These are phyloP conservation scores for Parnassius mnemosyne DNA, from an alignment of 2,888 invertebrate species.

Conservation along the genomic window DNA sequence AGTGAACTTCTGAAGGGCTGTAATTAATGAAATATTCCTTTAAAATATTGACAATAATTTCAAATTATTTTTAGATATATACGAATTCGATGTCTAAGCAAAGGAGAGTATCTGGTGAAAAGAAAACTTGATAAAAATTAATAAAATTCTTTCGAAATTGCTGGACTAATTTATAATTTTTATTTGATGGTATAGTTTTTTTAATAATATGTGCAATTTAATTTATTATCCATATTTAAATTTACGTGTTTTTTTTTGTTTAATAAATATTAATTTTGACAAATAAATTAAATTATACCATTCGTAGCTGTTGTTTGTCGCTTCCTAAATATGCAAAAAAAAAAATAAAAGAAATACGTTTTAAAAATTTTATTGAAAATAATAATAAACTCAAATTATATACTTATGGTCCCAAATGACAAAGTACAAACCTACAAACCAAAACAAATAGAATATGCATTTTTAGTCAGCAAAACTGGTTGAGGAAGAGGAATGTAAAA, in stretches of 20 bases:
- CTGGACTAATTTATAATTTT: no score
- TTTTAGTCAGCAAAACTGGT: constrained; percentile 1
- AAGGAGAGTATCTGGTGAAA: constrained; percentile 14
- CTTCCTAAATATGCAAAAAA: constrained; percentile 1
- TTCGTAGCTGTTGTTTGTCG: no score
- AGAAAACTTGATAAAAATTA: constrained; percentile 7
- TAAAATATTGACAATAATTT: neutral
- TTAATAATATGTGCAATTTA: no score
- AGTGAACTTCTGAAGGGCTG: no score
- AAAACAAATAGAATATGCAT: constrained; percentile 8
- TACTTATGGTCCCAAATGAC: constrained; percentile 31
- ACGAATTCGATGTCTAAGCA: constrained; percentile 5
- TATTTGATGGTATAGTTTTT: no score
- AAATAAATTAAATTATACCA: no score
- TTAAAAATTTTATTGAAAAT: constrained; percentile 32
- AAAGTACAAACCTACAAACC: constrained; percentile 13
- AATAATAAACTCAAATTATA: constrained; percentile 29
- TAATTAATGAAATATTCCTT: no score
- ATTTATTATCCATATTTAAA: no score
- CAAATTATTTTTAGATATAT: constrained; percentile 13
- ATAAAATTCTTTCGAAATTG: no score
- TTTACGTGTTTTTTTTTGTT: no score
- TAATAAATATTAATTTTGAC: no score
- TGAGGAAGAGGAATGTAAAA: constrained; percentile 28
- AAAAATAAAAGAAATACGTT: constrained; percentile 1